A percentile compares a stretch with the other conserved stretches of the same genome.
phyloP scores from a whole-genome alignment of 2,113 vertebrate species.

The Chaenogobius annularis region DNA sequence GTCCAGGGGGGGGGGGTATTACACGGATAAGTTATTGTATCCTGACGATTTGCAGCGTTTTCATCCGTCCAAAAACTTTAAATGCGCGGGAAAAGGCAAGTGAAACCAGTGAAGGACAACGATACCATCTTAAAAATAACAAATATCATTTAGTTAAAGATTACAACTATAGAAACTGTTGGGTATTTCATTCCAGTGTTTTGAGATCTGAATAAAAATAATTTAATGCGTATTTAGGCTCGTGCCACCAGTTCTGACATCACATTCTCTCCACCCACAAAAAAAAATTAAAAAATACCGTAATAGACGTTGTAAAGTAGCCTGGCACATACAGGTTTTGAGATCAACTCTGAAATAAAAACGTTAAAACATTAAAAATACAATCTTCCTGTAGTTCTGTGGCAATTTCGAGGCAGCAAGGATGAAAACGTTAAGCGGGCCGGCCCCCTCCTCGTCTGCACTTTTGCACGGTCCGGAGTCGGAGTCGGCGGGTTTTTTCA shows the following conservation, averaged over 20 bases:
- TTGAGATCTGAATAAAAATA: constrained; percentile 26
- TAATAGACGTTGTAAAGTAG: constrained; percentile 60
- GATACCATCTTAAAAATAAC: constrained; percentile 33
- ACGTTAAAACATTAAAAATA: constrained; percentile 51
- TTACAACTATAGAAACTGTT: constrained; percentile 21
- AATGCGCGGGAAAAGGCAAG: constrained; percentile 27
- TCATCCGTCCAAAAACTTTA: too few relatives aligned
- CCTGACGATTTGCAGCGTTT: constrained; percentile 9
- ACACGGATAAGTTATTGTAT: constrained; percentile 46
- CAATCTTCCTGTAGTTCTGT: constrained; percentile 63
- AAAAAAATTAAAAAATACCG: constrained; percentile 4
- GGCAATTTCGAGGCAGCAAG: constrained; percentile 58
- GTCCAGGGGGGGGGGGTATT: constrained; percentile 51
- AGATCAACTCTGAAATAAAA: constrained; percentile 72
- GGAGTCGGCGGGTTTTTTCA: constrained; percentile 3
- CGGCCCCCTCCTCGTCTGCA: constrained; percentile 11
- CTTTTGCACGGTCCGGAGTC: constrained; percentile 21
- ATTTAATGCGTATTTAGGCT: constrained; percentile 35
- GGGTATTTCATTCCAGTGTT: constrained; percentile 68
- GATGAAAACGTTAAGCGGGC: constrained; percentile 36
- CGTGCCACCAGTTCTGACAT: constrained; percentile 9
- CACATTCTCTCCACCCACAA: constrained; percentile 16
- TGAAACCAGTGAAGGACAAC: constrained; percentile 29
- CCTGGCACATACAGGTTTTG: constrained; percentile 72
- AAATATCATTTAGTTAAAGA: constrained; percentile 46